These are phyloP conservation scores for Tenthredo scrophulariae DNA, from an alignment of 2,888 invertebrate species.

Conservation along the genomic window DNA sequence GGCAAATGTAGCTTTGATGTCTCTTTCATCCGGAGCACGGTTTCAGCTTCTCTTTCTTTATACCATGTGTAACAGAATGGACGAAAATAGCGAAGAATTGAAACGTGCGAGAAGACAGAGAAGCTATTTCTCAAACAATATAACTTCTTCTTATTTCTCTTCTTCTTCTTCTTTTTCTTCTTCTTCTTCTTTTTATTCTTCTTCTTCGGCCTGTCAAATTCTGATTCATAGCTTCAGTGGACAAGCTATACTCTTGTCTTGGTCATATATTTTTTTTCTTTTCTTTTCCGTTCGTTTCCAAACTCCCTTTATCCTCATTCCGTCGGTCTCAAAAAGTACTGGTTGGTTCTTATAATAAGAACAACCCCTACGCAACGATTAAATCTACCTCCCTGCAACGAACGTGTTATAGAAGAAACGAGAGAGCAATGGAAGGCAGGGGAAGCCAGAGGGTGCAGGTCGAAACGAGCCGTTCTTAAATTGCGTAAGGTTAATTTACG, in stretches of 20 bases:
- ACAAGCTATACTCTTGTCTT: not conserved
- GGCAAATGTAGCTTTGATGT: conserved; percentile 35
- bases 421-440: not conserved
- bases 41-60: not conserved
- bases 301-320: not conserved
- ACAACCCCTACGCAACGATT: not conserved
- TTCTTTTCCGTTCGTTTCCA: no score
- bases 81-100: conserved; percentile 6
- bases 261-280: not conserved
- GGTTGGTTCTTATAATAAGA: not conserved
- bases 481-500: not conserved
- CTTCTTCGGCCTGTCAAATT: not conserved
- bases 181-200: not conserved
- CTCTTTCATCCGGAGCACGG: not conserved
- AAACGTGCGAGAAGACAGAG: not conserved
- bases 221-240: not conserved
- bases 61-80: not conserved
- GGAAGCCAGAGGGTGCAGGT: not conserved
- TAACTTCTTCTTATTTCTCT: not conserved
- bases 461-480: not conserved
- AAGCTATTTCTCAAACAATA: not conserved
- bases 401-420: not conserved
- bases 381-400: not conserved
- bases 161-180: not conserved
- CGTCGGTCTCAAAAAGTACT: not conserved